These are phyloP conservation scores for Henricia sp. DNA, from an alignment of 53 echinoderm and acorn worm species.

Conservation along the genomic window DNA sequence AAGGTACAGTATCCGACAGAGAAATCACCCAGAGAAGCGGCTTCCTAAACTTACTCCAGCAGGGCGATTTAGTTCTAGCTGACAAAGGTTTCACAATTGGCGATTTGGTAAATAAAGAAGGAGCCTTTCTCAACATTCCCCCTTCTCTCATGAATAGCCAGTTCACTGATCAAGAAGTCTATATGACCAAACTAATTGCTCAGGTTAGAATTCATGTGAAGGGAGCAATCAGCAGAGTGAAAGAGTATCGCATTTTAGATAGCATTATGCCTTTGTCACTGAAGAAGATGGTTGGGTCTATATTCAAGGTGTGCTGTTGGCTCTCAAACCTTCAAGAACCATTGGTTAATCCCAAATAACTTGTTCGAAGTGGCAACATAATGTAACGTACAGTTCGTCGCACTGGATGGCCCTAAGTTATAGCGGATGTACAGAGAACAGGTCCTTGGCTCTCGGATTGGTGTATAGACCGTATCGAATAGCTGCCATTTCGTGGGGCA, in stretches of 20 bases:
- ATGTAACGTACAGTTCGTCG: too few relatives aligned
- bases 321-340: not conserved
- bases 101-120: not conserved
- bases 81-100: slow-evolving; percentile 46
- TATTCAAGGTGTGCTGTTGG: slow-evolving; percentile 13
- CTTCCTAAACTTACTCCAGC: slow-evolving; percentile 34
- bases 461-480: too few relatives aligned
- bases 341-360: not conserved
- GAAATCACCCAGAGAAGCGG: slow-evolving; percentile 41
- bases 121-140: not conserved
- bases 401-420: too few relatives aligned
- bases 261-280: not conserved
- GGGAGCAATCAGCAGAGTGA: slow-evolving; percentile 31
- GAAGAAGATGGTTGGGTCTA: not conserved
- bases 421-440: too few relatives aligned
- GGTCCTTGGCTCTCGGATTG: too few relatives aligned
- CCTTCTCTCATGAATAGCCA: not conserved
- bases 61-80: slow-evolving; percentile 46
- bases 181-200: slow-evolving; percentile 7
- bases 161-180: not conserved
- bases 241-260: slow-evolving; percentile 5
- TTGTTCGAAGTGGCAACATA: too few relatives aligned
- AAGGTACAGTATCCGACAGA: slow-evolving; percentile 39
- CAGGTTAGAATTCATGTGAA: slow-evolving; percentile 25
- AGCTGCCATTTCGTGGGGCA: too few relatives aligned